phyloP scores from a whole-genome alignment of 2,888 invertebrate genomes.

The Embidobia sp. region DNA sequence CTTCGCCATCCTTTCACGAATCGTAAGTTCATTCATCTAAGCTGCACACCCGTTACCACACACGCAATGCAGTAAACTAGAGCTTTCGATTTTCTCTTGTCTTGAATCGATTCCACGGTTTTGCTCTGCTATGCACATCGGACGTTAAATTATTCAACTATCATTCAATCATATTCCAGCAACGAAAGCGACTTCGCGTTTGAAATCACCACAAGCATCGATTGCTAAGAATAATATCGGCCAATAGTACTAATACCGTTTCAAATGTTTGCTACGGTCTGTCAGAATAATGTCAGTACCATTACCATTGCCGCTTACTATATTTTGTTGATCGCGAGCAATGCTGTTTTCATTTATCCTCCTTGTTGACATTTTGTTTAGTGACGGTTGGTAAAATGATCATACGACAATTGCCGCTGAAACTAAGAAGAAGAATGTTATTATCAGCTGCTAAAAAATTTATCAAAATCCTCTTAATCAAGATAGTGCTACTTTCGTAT shows the following conservation, averaged over 20 bases:
- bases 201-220: slow-evolving; percentile 33
- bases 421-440: too few species aligned
- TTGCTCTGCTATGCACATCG: slow-evolving; percentile 76
- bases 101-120: slow-evolving; percentile 57
- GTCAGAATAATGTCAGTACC: slow-evolving; percentile 10
- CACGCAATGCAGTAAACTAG: slow-evolving; percentile 68
- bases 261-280: slow-evolving; percentile 8
- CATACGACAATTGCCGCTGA: too few species aligned
- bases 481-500: too few species aligned
- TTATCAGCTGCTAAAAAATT: too few species aligned
- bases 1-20: slow-evolving; percentile 19
- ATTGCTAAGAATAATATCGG: slow-evolving; percentile 34
- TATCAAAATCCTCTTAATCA: too few species aligned
- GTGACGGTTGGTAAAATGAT: too few species aligned
- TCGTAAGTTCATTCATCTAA: slow-evolving; percentile 71
- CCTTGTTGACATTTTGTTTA: too few species aligned
- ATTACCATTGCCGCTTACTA: too few species aligned
- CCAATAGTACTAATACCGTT: slow-evolving; percentile 12
- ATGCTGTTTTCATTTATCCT: too few species aligned
- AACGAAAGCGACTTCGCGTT: slow-evolving; percentile 16
- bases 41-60: slow-evolving; percentile 69
- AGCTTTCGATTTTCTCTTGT: slow-evolving; percentile 57
- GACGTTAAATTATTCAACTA: slow-evolving; percentile 64
- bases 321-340: too few species aligned
- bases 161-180: slow-evolving; percentile 54